phyloP scores from a whole-genome alignment of 2,113 vertebrate genomes.

The Montifringilla adamsi region DNA sequence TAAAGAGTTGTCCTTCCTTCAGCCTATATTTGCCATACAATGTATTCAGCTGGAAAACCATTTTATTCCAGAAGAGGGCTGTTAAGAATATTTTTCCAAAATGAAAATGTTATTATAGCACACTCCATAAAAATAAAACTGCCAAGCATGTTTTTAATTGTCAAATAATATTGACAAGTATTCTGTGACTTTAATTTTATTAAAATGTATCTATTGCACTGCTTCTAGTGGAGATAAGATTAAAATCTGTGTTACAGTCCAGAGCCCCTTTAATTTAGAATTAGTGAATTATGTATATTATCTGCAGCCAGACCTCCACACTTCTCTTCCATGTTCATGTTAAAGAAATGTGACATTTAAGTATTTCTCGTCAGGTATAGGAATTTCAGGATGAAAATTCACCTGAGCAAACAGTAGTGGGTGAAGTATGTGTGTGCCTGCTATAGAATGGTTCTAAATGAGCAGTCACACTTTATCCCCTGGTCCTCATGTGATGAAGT shows the following conservation, averaged over 20 bases:
- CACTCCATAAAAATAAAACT: not conserved
- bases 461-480: not conserved
- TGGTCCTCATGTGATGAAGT: not conserved
- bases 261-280: not conserved
- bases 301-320: not conserved
- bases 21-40: not conserved
- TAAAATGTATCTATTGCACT: not conserved
- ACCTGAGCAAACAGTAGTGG: not conserved
- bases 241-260: not conserved
- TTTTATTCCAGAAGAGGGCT: not conserved
- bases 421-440: fast-evolving
- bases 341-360: not conserved
- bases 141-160: not conserved
- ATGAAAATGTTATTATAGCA: not conserved
- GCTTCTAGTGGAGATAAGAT: not conserved
- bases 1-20: not conserved
- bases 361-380: not conserved
- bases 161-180: not conserved
- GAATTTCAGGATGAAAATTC: not conserved
- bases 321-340: not conserved
- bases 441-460: not conserved
- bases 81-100: not conserved
- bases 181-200: not conserved
- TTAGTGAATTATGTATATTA: not conserved
- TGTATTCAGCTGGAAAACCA: not conserved